These are phyloP conservation scores for Oceanodroma tethys DNA, from an alignment of 2,113 vertebrate species.

Conservation along the genomic window DNA sequence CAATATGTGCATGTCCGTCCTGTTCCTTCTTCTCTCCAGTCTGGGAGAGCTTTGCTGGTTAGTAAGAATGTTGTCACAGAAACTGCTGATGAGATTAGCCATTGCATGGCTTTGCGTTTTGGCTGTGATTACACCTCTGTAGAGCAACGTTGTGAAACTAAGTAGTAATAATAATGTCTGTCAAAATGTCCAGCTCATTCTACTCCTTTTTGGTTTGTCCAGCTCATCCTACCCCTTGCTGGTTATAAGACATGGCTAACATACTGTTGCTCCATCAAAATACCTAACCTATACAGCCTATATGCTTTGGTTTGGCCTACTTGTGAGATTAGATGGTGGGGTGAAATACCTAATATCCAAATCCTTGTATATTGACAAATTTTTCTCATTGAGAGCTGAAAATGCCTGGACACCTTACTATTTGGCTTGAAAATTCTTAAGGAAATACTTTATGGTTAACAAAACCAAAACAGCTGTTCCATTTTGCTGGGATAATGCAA, in stretches of 20 bases:
- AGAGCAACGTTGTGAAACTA: not conserved
- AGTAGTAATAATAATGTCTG: not conserved
- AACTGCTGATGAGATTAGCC: not conserved
- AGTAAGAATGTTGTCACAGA: not conserved
- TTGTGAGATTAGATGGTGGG: not conserved
- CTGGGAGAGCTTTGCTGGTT: not conserved
- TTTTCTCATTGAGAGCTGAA: not conserved
- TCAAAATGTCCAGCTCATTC: not conserved
- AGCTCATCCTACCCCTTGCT: not conserved
- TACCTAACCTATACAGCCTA: not conserved
- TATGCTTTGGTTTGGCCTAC: not conserved
- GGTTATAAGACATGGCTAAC: not conserved
- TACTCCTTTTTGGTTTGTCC: not conserved
- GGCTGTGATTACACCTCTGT: not conserved
- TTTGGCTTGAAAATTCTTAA: not conserved
- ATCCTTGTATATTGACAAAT: not conserved
- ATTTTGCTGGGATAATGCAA: slow-evolving; percentile 13
- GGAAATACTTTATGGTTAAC: slow-evolving; percentile 4
- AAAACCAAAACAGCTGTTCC: slow-evolving; percentile 24
- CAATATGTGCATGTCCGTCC: not conserved
- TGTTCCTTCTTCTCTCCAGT: not conserved
- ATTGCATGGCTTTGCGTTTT: not conserved
- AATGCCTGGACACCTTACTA: not conserved
- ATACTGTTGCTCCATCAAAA: not conserved
- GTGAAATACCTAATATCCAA: not conserved